Base-by-base conservation (phyloP, 2,888 invertebrate genomes). In the Bruchidius siliquastri region DNA sequence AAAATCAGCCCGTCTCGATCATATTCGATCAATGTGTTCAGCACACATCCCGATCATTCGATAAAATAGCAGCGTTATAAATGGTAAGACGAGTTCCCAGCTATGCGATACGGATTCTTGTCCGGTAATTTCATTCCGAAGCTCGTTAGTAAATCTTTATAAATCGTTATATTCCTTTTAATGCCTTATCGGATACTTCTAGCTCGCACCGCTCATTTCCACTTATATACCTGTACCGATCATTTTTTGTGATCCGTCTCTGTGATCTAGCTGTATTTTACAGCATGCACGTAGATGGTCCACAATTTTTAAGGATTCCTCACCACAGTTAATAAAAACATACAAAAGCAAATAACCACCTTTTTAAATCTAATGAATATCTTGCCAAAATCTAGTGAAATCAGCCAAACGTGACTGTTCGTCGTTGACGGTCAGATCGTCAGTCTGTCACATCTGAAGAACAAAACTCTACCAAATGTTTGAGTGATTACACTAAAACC, bases 31-130 rank as follows among this genome's bases (percentile, higher is more conserved):
- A 49, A 13, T 49, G 49, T 8, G 49, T 49, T 8, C 49, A 49
- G 18, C 49, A 49, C 49, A 49, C 49, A 49, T 49, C 49, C 26
- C 49, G 49, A 49, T 49, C 49, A 49, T 49, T 13, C 49, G 49
- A 49, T 49, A 49, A 49, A 49, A 49, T 72, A 73, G 69, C 71
- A 72, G 70, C 74, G 73, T 73, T 80, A 76, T 80, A 80, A 80
- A 80, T 80, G 79, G 79, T 71, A 78, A 79, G 77, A 80, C 80
- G 68, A 76, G 78, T 78, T 78, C 69, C 75, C 74, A 79, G 79
- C 78, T 79, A 78, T 77, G 80, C 77, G 78, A 80, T 73, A 76
- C 78, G 75, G 76, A 79, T 79, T 77, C 80, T 77, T 80, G 78
- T 79, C 80, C 75, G 78, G 78, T 78, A 77, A 78, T 76, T 77